phyloP scores from a whole-genome alignment of 2,888 invertebrate species.

The Chaetoderma sp. region DNA sequence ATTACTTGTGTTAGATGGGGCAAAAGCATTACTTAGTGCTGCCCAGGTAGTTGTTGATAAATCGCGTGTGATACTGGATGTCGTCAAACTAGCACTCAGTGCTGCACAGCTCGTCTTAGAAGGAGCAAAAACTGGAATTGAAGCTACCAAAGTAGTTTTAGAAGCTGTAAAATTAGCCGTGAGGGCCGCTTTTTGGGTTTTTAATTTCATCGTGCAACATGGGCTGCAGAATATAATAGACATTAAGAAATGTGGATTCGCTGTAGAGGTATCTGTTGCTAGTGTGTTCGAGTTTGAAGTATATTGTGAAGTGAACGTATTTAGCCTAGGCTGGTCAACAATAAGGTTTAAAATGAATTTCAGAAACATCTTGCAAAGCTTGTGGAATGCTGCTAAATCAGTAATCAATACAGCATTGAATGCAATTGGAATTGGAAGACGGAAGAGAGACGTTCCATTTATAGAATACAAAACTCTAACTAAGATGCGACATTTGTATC shows the following conservation, averaged over 20 bases:
- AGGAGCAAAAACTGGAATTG: neutral
- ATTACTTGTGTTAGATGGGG: neutral
- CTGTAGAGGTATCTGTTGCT: neutral
- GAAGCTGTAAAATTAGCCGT: neutral
- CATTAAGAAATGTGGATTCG: neutral
- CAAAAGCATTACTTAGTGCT: neutral
- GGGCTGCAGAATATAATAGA: neutral
- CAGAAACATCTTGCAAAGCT: neutral
- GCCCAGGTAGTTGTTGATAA: conserved; percentile 3
- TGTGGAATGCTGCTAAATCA: conserved; percentile 2
- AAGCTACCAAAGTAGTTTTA: neutral
- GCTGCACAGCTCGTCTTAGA: neutral
- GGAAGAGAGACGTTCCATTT: neutral
- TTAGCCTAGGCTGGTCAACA: neutral
- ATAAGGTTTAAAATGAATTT: neutral
- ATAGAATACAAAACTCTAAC: neutral
- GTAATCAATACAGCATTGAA: neutral
- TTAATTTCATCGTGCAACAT: conserved; percentile 1
- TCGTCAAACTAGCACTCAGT: neutral
- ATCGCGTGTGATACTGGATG: neutral
- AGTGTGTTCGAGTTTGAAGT: neutral
- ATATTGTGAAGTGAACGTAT: neutral
- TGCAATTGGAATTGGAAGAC: neutral
- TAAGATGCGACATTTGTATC: no score
- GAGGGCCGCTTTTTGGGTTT: neutral